Evolutionary conservation across 2,888 invertebrate species (phyloP).

Genomic region (Ophion ventricosus): DNA sequence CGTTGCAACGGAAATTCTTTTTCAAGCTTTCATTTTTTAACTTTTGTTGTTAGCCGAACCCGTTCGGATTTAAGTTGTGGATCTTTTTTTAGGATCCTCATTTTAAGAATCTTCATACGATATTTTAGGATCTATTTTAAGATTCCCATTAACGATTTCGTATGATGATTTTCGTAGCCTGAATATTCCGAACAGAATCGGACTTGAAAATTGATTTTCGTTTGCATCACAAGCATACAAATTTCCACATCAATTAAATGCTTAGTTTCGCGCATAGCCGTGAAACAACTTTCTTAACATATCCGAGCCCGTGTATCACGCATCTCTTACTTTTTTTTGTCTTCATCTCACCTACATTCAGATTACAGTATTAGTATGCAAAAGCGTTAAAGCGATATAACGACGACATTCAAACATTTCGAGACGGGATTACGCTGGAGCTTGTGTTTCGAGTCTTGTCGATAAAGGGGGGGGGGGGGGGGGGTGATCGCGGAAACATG

Average conservation of each 20-base stretch:
- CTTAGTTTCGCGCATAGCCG: background rate
- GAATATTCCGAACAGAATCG: background rate
- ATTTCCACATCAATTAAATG: background rate
- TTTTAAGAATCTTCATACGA: background rate
- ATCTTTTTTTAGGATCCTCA: too few relatives aligned
- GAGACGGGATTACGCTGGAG: constrained; percentile 8
- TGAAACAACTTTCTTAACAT: constrained; percentile 33
- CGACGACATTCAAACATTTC: constrained; percentile 61
- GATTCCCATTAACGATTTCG: background rate
- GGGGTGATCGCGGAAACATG: background rate
- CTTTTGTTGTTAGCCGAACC: too few relatives aligned
- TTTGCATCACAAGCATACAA: background rate
- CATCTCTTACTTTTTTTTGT: constrained; percentile 23
- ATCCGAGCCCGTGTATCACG: constrained; percentile 42
- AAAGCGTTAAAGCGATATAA: constrained; percentile 66
- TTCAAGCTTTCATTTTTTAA: background rate
- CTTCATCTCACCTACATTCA: constrained; percentile 48
- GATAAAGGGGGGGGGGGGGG: background rate
- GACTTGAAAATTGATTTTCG: background rate
- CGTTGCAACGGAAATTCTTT: background rate
- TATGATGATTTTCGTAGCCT: background rate
- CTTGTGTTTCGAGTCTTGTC: constrained; percentile 18
- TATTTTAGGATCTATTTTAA: background rate
- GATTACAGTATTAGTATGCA: constrained; percentile 59
- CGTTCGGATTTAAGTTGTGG: too few relatives aligned